phyloP scores from a whole-genome alignment of 2,797 vertebrate species.

The Lycodopsis pacificus region DNA sequence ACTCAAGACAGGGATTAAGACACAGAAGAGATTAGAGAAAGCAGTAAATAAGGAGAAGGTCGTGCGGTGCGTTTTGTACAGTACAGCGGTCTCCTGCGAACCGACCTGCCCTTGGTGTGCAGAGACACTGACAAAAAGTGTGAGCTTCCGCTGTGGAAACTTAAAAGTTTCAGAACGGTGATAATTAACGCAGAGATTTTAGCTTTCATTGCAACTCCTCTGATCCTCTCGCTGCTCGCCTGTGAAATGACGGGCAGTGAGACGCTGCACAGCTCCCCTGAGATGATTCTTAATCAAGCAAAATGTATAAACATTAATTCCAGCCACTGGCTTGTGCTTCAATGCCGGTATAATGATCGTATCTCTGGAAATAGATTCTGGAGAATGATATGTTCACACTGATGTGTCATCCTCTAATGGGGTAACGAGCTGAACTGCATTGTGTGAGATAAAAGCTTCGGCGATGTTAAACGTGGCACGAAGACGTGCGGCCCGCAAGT shows the following conservation, averaged over 20 bases:
- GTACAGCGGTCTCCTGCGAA: slow-evolving; percentile 17
- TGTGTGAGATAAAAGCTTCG: neutral
- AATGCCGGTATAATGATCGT: neutral
- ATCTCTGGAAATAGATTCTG: slow-evolving; percentile 3
- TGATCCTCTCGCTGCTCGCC: slow-evolving; percentile 50
- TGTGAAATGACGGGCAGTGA: slow-evolving; percentile 54
- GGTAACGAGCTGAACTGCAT: neutral
- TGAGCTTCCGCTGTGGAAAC: slow-evolving; percentile 17
- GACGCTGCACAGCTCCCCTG: slow-evolving; percentile 33
- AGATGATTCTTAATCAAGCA: slow-evolving; percentile 57
- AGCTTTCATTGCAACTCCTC: slow-evolving; percentile 43
- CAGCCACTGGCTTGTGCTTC: slow-evolving; percentile 12
- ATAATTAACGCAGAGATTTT: slow-evolving; percentile 48
- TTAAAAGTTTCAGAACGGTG: slow-evolving; percentile 36
- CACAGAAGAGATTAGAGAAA: slow-evolving; percentile 23
- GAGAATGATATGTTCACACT: neutral
- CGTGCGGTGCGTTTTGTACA: neutral
- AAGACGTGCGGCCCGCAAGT: slow-evolving; percentile 11
- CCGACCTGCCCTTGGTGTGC: slow-evolving; percentile 21
- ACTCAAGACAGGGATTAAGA: slow-evolving; percentile 31
- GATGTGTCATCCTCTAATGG: neutral
- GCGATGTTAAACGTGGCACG: slow-evolving; percentile 2
- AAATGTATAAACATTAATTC: slow-evolving; percentile 51
- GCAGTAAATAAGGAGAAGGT: slow-evolving; percentile 29
- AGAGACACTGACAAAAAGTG: slow-evolving; percentile 4